A percentile compares a stretch with the other conserved stretches of the same genome.
Conservation (phyloP, 2,797 vertebrate genomes). For the Crocodylus rhombifer region DNA sequence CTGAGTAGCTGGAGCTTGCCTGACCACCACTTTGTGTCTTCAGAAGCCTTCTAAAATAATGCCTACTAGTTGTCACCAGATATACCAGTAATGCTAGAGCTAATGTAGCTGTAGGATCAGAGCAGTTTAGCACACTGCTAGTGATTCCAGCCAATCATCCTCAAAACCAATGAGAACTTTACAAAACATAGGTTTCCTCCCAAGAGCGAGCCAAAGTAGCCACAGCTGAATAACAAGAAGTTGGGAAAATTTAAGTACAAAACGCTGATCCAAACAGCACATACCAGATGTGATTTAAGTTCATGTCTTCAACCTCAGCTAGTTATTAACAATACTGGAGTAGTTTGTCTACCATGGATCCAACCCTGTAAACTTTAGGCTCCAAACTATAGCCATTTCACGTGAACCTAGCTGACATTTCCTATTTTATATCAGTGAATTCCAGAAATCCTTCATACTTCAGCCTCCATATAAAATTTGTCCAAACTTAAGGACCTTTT, state of each 20-base stretch:
- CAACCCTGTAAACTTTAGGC: neutral
- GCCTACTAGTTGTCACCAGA: neutral
- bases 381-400: neutral
- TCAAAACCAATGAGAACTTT: neutral
- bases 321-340: accelerated
- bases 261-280: neutral
- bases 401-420: neutral
- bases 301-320: accelerated
- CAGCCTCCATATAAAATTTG: neutral
- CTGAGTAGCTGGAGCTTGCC: neutral
- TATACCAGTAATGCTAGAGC: neutral
- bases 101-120: no score
- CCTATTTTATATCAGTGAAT: neutral
- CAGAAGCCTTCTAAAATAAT: neutral
- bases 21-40: neutral
- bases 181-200: neutral
- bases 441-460: neutral
- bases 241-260: neutral
- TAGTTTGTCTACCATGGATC: accelerated
- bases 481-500: neutral
- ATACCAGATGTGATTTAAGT: neutral
- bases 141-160: neutral
- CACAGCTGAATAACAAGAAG: neutral
- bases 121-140: no score
- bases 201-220: neutral